These are phyloP conservation scores for Drosophila niveifrons DNA, from an alignment of 2,888 invertebrate genomes.

Conservation along the genomic window DNA sequence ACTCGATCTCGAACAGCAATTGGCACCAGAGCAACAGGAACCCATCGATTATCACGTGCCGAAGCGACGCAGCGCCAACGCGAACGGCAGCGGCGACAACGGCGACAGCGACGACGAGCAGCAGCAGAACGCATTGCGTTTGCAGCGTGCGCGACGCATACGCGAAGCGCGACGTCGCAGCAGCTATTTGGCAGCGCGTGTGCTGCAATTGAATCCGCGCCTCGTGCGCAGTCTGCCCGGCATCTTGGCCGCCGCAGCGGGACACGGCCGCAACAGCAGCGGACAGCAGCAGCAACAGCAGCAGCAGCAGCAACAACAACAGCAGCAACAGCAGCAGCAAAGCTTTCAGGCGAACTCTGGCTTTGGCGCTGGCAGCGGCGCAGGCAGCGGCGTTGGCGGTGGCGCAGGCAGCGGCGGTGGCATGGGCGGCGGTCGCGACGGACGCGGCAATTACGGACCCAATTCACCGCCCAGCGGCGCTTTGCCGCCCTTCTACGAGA, in stretches of 20 bases:
- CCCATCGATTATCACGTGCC: slow-evolving; percentile 96
- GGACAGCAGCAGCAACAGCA: slow-evolving; percentile 80
- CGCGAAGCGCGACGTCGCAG: slow-evolving; percentile 90
- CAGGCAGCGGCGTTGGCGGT: slow-evolving; percentile 79
- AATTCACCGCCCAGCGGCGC: slow-evolving; percentile 95
- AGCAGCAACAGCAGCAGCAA: slow-evolving; percentile 73
- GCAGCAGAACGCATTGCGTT: slow-evolving; percentile 72
- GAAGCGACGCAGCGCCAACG: slow-evolving; percentile 88
- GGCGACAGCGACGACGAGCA: slow-evolving; percentile 80
- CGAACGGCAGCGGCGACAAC: slow-evolving; percentile 85
- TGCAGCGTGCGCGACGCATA: slow-evolving; percentile 88
- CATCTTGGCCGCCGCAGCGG: slow-evolving; percentile 91
- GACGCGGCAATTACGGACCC: slow-evolving; percentile 94
- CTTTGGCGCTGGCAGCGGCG: slow-evolving; percentile 59
- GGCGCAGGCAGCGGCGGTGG: slow-evolving; percentile 90
- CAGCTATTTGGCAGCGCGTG: slow-evolving; percentile 87
- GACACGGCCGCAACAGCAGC: slow-evolving; percentile 90
- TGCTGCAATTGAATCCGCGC: slow-evolving; percentile 81
- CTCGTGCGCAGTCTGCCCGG: slow-evolving; percentile 87
- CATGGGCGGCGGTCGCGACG: slow-evolving; percentile 92
- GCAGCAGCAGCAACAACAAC: slow-evolving; percentile 80
- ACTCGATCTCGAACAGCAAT: slow-evolving; percentile 82
- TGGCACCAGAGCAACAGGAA: slow-evolving; percentile 92
- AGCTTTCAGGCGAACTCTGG: slow-evolving; percentile 1
- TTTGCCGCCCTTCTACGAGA: slow-evolving; percentile 95